Evolutionary conservation across 1,140 invertebrate genomes (phyloP).

Genomic region (Tribolium madens): DNA sequence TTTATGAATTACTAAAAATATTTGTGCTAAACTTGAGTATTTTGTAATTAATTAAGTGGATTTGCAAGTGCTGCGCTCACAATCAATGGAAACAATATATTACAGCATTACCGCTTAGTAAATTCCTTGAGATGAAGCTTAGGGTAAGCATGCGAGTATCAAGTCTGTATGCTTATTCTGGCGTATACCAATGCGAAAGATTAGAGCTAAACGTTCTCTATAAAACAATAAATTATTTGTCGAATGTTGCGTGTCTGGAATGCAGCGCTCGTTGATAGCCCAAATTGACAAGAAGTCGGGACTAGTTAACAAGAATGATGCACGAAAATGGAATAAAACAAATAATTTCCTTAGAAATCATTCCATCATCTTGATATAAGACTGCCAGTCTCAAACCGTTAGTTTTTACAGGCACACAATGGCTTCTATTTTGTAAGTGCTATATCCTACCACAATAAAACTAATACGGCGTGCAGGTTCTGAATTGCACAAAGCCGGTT

Average conservation of each 20-base stretch:
- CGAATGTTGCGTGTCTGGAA: neutral
- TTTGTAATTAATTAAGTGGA: too few species aligned
- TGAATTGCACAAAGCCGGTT: slow-evolving; percentile 28
- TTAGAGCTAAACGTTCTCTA: neutral
- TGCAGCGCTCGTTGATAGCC: neutral
- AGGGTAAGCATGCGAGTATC: neutral
- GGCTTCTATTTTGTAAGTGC: slow-evolving; percentile 10
- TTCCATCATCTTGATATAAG: neutral
- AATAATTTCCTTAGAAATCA: neutral
- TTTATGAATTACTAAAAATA: too few species aligned
- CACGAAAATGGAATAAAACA: neutral
- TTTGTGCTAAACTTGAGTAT: too few species aligned
- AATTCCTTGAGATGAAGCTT: neutral
- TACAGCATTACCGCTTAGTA: neutral
- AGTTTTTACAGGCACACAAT: neutral
- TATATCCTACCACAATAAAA: slow-evolving; percentile 1
- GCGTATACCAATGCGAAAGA: neutral
- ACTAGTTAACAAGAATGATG: neutral
- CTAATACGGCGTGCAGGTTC: slow-evolving; percentile 9
- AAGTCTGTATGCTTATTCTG: neutral
- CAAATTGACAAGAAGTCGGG: neutral
- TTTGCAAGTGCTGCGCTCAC: too few species aligned
- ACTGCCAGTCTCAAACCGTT: neutral
- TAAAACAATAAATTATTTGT: neutral
- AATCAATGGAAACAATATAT: neutral